Evolutionary conservation across 53 echinoderm and acorn worm genomes (phyloP), one percentile per base, ranked within the genome.

Genomic region (Echinometra lucunter): DNA sequence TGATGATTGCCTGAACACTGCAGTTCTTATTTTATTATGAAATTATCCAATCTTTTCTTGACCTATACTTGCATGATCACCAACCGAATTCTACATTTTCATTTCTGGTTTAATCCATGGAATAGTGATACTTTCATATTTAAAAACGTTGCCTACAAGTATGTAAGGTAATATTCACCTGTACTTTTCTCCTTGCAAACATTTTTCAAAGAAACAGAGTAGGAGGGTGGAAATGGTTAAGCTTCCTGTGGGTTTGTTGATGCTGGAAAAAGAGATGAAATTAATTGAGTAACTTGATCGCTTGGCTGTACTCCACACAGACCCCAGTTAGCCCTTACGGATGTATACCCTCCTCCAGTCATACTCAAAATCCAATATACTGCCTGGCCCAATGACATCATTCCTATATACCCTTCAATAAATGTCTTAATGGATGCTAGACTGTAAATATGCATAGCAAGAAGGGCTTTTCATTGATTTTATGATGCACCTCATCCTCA

Each of bases 241-340:
- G 18, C 85, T 85, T 47, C 85, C 85, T 12, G 21, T 1, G 60
- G 89, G 58, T 89, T 89, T 89, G 89, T 89, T 89, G 89, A 89
- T 89, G 89, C 15, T 89, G 89, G 60, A 57, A 60, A 60, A 89
- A 23, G 89, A 89, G 89, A 89, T 49, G 60, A 60, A 60, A 89
- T 89, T 89, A 89, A 89, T 89, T 89, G 89, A 58, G 89, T 58
- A 89, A 89, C 60, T 37, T 37, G 89, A 89, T 89, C 32, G 37
- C 38, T 13, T 45, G 58, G 47, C 49, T 85, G 27, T 85, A 37
- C 85, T 85, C 85, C 85, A 27, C 58, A n/a, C 57, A 89, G 89
- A 89, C 63, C 89, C 16, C 21, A 23, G 32, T 57, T 38, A 7
- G 38, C 89, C 89, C 89, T 60, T 58, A 45, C 49, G 89, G 89